Evolutionary conservation across 2,113 vertebrate genomes (phyloP).

Genomic region (Strix uralensis): DNA sequence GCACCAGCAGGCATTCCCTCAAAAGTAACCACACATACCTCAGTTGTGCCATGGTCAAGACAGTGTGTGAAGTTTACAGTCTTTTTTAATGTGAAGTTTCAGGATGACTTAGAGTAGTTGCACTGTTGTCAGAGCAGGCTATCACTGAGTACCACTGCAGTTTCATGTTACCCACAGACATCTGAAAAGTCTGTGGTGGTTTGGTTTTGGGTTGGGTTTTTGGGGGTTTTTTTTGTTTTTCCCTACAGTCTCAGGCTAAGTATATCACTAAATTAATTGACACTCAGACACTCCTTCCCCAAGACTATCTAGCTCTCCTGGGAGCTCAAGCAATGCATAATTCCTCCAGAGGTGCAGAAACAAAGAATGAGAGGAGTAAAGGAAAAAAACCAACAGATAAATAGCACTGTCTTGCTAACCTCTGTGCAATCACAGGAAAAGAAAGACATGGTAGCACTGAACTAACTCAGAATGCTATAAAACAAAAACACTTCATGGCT

Average conservation of each 20-base stretch:
- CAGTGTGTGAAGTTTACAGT: background rate
- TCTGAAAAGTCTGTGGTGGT: background rate
- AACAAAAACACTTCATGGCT: background rate
- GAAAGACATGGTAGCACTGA: background rate
- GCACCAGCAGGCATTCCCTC: background rate
- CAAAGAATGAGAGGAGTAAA: background rate
- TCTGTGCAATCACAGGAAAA: background rate
- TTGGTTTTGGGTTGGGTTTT: background rate
- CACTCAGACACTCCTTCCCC: background rate
- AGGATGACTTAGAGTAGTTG: background rate
- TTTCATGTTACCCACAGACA: background rate
- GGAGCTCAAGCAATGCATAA: background rate
- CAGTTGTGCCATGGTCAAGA: background rate
- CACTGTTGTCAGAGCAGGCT: background rate
- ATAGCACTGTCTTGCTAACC: background rate
- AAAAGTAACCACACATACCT: background rate
- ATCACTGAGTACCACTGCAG: accelerated
- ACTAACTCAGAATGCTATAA: background rate
- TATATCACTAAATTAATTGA: background rate
- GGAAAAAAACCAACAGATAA: background rate
- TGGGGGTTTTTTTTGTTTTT: no score
- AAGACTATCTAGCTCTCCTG: background rate
- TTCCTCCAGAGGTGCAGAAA: background rate
- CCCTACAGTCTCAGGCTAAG: background rate
- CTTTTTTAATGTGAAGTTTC: background rate